phyloP scores from a whole-genome alignment of 2,888 invertebrate genomes.

The Argynnis bischoffii region DNA sequence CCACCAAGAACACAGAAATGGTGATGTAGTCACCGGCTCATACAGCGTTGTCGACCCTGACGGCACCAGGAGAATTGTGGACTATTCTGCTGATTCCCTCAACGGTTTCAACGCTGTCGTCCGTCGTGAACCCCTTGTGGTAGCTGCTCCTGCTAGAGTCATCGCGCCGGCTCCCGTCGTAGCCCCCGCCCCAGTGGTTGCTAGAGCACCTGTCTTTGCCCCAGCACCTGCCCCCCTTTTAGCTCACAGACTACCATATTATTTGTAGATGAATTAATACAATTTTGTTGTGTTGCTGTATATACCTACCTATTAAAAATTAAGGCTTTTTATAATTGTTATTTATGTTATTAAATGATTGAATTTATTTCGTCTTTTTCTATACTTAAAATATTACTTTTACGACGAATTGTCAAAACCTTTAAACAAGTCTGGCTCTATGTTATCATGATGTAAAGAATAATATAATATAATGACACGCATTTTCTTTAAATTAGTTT shows the following conservation, averaged over 20 bases:
- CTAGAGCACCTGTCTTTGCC: slow-evolving; percentile 49
- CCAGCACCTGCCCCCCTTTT: slow-evolving; percentile 47
- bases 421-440: background rate
- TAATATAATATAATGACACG: no score
- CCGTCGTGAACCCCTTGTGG: slow-evolving; percentile 74
- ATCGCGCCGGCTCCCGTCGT: slow-evolving; percentile 54
- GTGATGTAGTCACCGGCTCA: slow-evolving; percentile 81
- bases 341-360: slow-evolving; percentile 68
- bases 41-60: slow-evolving; percentile 81
- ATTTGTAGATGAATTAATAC: slow-evolving; percentile 75
- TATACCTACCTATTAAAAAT: slow-evolving; percentile 47
- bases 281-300: slow-evolving; percentile 72
- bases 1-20: slow-evolving; percentile 80
- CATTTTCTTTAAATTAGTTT: no score
- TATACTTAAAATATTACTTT: background rate
- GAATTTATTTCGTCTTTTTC: slow-evolving; percentile 42
- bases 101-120: slow-evolving; percentile 83
- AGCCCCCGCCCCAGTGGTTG: slow-evolving; percentile 49
- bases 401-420: no score
- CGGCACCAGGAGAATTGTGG: slow-evolving; percentile 80
- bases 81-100: slow-evolving; percentile 79
- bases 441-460: no score
- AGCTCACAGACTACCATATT: slow-evolving; percentile 64
- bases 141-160: slow-evolving; percentile 53
- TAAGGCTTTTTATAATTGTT: slow-evolving; percentile 65